Conservation (phyloP, 1,140 invertebrate genomes). For the Drosophila elegans region DNA sequence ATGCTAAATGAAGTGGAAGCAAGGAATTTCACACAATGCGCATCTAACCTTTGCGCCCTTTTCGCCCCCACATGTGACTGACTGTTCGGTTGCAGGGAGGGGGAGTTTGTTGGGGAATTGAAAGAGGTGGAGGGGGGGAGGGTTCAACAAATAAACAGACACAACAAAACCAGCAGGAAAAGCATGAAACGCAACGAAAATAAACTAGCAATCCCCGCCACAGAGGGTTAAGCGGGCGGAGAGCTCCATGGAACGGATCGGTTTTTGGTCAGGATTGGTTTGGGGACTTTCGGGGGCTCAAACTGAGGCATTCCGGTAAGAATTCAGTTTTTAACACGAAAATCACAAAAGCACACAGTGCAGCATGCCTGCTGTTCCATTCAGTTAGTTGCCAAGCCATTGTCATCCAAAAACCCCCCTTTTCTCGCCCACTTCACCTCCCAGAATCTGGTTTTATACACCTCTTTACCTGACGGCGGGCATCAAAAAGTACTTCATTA, state of each 20-base stretch:
- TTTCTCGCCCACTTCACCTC: neutral
- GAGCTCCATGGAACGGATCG: slow-evolving; percentile 11
- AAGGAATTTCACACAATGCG: slow-evolving; percentile 79
- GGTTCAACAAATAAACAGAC: slow-evolving; percentile 67
- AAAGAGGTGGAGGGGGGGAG: slow-evolving; percentile 1
- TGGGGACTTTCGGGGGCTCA: neutral
- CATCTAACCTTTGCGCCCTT: slow-evolving; percentile 20
- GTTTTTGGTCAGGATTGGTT: slow-evolving; percentile 15
- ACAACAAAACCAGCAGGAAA: slow-evolving; percentile 44
- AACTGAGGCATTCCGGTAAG: slow-evolving; percentile 45
- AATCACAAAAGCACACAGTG: slow-evolving; percentile 61
- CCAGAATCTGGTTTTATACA: neutral
- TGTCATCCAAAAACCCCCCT: slow-evolving; percentile 19
- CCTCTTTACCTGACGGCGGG: slow-evolving; percentile 18
- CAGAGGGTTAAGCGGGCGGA: neutral
- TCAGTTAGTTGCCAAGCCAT: slow-evolving; percentile 24
- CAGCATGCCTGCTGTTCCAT: slow-evolving; percentile 8
- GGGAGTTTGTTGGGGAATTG: neutral
- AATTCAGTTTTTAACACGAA: slow-evolving; percentile 72
- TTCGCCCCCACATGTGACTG: slow-evolving; percentile 32
- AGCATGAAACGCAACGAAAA: slow-evolving; percentile 49
- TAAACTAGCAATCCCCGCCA: slow-evolving; percentile 39
- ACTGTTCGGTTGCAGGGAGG: neutral
- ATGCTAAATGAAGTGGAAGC: slow-evolving; percentile 74
- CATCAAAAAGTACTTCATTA: slow-evolving; percentile 81